Evolutionary conservation across 2,797 vertebrate genomes (phyloP), one percentile per base, ranked within the genome.

Genomic region (Pangasius djambal): DNA sequence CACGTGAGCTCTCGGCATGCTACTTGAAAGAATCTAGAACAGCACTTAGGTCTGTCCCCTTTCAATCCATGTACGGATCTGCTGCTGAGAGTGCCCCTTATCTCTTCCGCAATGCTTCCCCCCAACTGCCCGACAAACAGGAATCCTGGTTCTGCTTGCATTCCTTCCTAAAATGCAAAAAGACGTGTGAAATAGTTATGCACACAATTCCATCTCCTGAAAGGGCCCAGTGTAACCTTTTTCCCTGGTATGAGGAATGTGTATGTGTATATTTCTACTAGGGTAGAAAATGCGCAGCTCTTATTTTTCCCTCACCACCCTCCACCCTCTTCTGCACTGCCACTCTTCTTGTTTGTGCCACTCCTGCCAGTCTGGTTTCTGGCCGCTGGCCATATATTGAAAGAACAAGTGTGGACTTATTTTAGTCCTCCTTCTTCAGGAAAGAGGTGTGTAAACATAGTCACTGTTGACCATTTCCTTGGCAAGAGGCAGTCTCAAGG

Each of bases 31-130:
- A 75, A 72, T 79, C 18, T 75, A 78, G 31, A 25, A 52, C 57
- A 22, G n/a, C 87, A 86, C 83, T 90, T 88, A 65, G 63, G 81
- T 34, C 57, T 72, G 77, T 44, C 78, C 81, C 0, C 37, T 75
- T 83, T 37, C 57, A 88, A 77, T 90, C 70, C 52, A 82, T 88
- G 89, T 69, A 86, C 31, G 72, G 87, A 88, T 75, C 85, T 52
- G 72, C 34, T 31, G 37, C n/a, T 57, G 50, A 90, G 89, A 81
- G 69, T 34, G 52, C 12, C 6, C 89, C 93, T 94, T 93, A 93
- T 93, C 92, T 93, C 89, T 92, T 90, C 91, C 88, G 77, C 86
- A 92, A 84, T 89, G 85, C 88, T 91, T 92, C 90, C 86, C 79
- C 22, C 87, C 85, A 81, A 67, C 78, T 65, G 37, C 81, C 85